Evolutionary conservation across 2,888 invertebrate genomes (phyloP).

Genomic region (Dioctria linearis): DNA sequence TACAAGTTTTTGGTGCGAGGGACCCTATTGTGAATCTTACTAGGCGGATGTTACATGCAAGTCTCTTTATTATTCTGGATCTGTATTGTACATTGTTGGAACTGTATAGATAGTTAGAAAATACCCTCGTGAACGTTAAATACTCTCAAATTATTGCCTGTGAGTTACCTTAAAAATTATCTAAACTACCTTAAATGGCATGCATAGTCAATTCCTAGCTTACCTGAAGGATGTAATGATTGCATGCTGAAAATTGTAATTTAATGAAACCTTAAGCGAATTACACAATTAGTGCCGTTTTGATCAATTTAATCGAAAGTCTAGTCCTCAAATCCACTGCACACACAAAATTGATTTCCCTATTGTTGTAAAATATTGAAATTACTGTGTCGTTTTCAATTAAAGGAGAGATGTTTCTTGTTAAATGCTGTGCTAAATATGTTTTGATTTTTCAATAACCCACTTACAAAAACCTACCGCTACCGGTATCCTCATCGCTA

Average conservation of each 20-base stretch:
- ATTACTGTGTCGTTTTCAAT: too few species aligned
- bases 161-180: background rate
- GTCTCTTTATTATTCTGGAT: background rate
- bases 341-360: too few species aligned
- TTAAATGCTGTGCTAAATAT: too few species aligned
- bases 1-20: too few species aligned
- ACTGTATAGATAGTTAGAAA: background rate
- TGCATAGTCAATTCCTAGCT: background rate
- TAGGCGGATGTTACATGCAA: conserved; percentile 7
- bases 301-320: background rate
- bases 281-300: conserved; percentile 1
- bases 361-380: too few species aligned
- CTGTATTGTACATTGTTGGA: background rate
- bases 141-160: background rate
- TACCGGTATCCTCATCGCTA: too few species aligned
- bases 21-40: background rate
- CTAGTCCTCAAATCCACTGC: too few species aligned
- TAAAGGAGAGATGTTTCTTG: too few species aligned
- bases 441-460: too few species aligned
- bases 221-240: background rate
- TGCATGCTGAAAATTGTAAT: conserved; percentile 22
- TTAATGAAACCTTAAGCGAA: conserved; percentile 1
- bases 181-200: conserved; percentile 10
- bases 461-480: too few species aligned
- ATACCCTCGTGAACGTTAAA: too few species aligned